Percentiles rank a stretch among this genome's conserved stretches.
Evolutionary conservation across 2,888 invertebrate genomes (phyloP).

Genomic region (Hydrotaea diabolus): DNA sequence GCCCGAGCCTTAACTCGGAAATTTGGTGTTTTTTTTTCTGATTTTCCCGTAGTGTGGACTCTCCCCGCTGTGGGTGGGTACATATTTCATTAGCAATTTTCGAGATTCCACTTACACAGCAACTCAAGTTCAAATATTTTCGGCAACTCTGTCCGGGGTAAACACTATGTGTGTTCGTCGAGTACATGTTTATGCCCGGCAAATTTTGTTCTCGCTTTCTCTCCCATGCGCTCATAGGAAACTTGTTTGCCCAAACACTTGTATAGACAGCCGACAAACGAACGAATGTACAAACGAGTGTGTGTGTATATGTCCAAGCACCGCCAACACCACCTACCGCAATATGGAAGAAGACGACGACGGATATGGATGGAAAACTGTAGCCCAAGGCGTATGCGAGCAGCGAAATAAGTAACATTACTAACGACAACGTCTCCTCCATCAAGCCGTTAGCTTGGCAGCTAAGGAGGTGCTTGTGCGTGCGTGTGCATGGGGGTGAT

Average conservation of each 20-base stretch:
- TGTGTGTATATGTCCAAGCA: no score
- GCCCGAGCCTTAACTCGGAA: no score
- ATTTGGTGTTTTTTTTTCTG: no score
- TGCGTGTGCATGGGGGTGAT: background rate
- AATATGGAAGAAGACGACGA: no score
- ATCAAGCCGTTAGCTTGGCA: background rate
- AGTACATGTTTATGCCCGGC: slow-evolving; percentile 46
- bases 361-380: slow-evolving; percentile 12
- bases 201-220: slow-evolving; percentile 47
- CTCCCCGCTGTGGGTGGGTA: no score
- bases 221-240: slow-evolving; percentile 33
- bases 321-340: slow-evolving; percentile 36
- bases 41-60: no score
- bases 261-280: slow-evolving; percentile 22
- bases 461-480: background rate
- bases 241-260: slow-evolving; percentile 59
- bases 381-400: background rate
- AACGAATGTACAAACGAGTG: no score
- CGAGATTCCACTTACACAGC: no score
- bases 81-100: no score
- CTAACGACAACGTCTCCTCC: slow-evolving; percentile 25
- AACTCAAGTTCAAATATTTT: background rate
- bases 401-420: slow-evolving; percentile 13
- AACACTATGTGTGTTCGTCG: background rate
- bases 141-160: background rate